Conservation (phyloP, 2,113 vertebrate species). For the Anhinga rufa region DNA sequence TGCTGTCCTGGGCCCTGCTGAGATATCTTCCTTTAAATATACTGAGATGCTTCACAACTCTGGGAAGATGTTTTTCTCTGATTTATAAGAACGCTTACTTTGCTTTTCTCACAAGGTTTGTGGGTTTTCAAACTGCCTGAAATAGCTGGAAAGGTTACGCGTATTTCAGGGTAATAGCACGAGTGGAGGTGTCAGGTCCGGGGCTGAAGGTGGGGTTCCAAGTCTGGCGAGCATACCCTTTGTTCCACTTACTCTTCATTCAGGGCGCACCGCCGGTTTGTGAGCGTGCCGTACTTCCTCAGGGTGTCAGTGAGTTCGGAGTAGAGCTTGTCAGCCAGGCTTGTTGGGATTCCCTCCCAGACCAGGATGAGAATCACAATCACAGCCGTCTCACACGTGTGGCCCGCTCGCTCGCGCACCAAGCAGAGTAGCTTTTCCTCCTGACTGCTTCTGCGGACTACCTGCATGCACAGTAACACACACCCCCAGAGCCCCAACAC, state of each 20-base stretch:
- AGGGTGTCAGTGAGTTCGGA: slow-evolving; percentile 84
- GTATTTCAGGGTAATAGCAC: neutral
- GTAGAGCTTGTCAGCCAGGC: slow-evolving; percentile 87
- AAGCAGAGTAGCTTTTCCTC: slow-evolving; percentile 94
- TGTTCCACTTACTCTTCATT: slow-evolving; percentile 92
- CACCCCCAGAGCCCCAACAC: slow-evolving; percentile 31
- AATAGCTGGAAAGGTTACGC: neutral
- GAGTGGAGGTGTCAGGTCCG: neutral
- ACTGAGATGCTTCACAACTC: neutral
- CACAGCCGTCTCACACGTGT: slow-evolving; percentile 85
- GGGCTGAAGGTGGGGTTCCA: neutral
- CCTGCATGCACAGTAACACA: slow-evolving; percentile 72
- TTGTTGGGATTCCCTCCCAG: slow-evolving; percentile 89
- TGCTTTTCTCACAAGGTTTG: neutral
- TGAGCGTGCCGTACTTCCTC: slow-evolving; percentile 84
- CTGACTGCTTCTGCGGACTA: slow-evolving; percentile 82
- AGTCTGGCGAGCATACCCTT: neutral
- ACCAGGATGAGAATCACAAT: slow-evolving; percentile 91
- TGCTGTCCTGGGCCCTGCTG: neutral
- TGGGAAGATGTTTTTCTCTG: neutral
- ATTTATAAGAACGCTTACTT: neutral
- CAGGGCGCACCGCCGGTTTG: slow-evolving; percentile 89
- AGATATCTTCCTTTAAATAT: neutral
- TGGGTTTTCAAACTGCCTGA: neutral
- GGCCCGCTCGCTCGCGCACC: slow-evolving; percentile 88